phyloP scores from a whole-genome alignment of 2,888 invertebrate species.

The Cephus nigrinus region DNA sequence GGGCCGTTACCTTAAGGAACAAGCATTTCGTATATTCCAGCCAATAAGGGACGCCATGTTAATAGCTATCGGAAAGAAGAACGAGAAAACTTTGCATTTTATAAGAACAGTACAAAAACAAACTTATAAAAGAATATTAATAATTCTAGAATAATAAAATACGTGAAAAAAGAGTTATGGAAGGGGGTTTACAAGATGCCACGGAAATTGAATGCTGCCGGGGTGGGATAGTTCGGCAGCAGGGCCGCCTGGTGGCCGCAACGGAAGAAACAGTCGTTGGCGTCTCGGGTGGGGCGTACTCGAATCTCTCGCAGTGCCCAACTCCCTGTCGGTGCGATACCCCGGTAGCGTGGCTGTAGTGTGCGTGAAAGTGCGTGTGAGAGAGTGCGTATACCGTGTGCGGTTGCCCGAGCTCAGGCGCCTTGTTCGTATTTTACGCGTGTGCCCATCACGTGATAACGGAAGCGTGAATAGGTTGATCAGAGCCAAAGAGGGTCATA shows the following conservation, averaged over 20 bases:
- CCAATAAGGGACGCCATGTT: no score
- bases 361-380: background rate
- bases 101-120: no score
- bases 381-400: background rate
- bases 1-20: background rate
- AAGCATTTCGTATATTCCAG: no score
- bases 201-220: background rate
- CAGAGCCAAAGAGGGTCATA: background rate
- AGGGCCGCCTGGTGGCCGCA: slow-evolving; percentile 6
- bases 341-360: background rate
- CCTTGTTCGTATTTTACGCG: background rate
- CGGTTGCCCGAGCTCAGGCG: slow-evolving; percentile 1
- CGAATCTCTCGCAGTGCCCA: slow-evolving; percentile 2
- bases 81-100: no score
- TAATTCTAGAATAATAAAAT: no score
- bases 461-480: background rate
- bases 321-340: slow-evolving; percentile 1
- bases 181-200: background rate
- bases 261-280: slow-evolving; percentile 8
- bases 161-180: background rate
- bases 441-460: background rate
- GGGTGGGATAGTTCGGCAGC: background rate
- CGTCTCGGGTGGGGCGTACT: slow-evolving; percentile 1
- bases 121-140: no score
- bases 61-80: no score